Percentiles rank a stretch among this genome's conserved stretches.
phyloP scores from a whole-genome alignment of 1,140 invertebrate genomes.

The Eufriesea mexicana region DNA sequence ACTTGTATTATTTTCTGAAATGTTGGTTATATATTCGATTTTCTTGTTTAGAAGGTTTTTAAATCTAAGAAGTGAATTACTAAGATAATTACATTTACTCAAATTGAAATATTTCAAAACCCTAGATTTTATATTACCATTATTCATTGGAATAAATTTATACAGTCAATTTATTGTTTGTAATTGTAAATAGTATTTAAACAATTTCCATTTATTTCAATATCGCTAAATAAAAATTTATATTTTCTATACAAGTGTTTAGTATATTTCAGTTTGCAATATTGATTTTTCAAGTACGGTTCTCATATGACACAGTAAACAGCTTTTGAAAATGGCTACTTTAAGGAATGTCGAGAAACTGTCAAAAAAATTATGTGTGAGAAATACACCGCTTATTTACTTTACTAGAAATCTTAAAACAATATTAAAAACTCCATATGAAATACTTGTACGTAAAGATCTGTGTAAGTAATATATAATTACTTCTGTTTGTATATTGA shows the following conservation, averaged over 20 bases:
- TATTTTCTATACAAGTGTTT: neutral
- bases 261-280: neutral
- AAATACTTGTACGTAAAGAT: neutral
- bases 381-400: neutral
- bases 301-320: neutral
- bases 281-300: neutral
- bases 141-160: neutral
- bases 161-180: neutral
- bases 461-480: neutral
- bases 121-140: neutral
- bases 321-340: slow-evolving; percentile 38
- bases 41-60: neutral
- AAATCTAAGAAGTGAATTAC: neutral
- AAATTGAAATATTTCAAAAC: neutral
- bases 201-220: too few relatives aligned
- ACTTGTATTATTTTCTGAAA: neutral
- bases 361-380: slow-evolving; percentile 21
- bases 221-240: neutral
- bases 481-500: neutral
- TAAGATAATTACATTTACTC: too few relatives aligned
- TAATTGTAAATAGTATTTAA: neutral
- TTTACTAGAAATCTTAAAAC: neutral
- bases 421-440: too few relatives aligned
- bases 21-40: neutral
- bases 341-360: neutral